Percentiles rank a stretch among this genome's conserved stretches.
phyloP scores from a whole-genome alignment of 2,113 vertebrate genomes.

The Bubo bubo region DNA sequence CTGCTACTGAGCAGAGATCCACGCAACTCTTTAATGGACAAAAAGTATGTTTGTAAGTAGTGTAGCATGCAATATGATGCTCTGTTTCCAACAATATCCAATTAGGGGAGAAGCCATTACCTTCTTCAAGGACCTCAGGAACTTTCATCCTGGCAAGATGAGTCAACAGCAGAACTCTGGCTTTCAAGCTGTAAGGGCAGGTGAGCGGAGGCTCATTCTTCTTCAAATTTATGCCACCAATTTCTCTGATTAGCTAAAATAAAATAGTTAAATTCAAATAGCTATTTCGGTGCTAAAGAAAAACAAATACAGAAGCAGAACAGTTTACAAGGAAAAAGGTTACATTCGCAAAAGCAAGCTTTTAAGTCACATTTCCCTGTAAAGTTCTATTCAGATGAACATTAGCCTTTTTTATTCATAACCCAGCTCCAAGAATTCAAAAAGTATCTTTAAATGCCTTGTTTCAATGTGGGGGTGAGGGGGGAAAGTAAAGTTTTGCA shows the following conservation, averaged over 20 bases:
- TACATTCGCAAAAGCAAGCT: neutral
- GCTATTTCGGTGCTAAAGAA: neutral
- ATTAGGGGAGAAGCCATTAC: slow-evolving; percentile 71
- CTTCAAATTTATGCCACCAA: slow-evolving; percentile 97
- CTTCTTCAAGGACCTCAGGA: slow-evolving; percentile 93
- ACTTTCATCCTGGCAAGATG: slow-evolving; percentile 95
- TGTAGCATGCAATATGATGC: neutral
- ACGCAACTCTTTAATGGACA: neutral
- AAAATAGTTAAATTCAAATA: slow-evolving; percentile 25
- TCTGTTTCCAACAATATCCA: neutral
- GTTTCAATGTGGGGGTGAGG: fast-evolving
- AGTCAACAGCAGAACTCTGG: slow-evolving; percentile 89
- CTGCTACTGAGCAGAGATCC: neutral
- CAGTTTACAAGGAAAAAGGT: neutral
- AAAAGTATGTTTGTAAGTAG: neutral
- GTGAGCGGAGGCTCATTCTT: slow-evolving; percentile 98
- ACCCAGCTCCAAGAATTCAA: neutral
- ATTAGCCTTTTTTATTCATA: neutral
- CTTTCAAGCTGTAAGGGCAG: slow-evolving; percentile 96
- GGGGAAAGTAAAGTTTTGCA: neutral
- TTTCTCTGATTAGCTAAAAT: slow-evolving; percentile 92
- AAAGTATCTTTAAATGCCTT: neutral
- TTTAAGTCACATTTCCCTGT: neutral
- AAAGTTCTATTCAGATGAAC: neutral
- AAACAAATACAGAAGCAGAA: neutral